These are phyloP conservation scores for Thalassarche chlororhynchos DNA, from an alignment of 2,113 vertebrate species.

Conservation along the genomic window DNA sequence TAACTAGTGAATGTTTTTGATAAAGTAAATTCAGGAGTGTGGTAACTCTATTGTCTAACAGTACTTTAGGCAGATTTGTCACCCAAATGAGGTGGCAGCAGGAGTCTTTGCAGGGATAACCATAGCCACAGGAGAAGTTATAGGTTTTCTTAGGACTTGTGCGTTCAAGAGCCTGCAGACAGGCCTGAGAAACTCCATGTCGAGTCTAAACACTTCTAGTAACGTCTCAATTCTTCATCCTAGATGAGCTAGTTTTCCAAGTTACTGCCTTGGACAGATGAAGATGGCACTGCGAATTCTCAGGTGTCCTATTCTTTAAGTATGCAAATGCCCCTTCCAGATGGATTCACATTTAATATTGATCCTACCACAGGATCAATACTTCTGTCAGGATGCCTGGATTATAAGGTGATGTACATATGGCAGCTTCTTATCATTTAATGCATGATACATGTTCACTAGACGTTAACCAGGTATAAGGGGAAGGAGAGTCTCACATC, in stretches of 20 bases:
- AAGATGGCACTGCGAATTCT: conserved; percentile 71
- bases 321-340: conserved; percentile 61
- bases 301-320: conserved; percentile 60
- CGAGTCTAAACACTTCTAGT: not conserved
- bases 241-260: conserved; percentile 53
- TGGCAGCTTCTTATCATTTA: not conserved
- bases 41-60: not conserved
- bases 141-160: not conserved
- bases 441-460: not conserved
- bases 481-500: not conserved
- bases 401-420: conserved; percentile 75
- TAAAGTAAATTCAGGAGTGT: not conserved
- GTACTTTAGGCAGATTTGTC: not conserved
- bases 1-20: not conserved
- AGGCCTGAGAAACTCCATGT: not conserved
- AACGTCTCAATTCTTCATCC: not conserved
- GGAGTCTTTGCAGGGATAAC: not conserved
- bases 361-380: conserved; percentile 27
- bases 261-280: conserved; percentile 53
- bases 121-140: not conserved
- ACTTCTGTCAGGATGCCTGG: conserved; percentile 71
- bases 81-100: not conserved
- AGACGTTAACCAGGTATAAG: not conserved
- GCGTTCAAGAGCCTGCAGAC: not conserved
- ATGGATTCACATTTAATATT: conserved; percentile 32